phyloP scores from a whole-genome alignment of 2,888 invertebrate species.

The Amphipyra berbera region DNA sequence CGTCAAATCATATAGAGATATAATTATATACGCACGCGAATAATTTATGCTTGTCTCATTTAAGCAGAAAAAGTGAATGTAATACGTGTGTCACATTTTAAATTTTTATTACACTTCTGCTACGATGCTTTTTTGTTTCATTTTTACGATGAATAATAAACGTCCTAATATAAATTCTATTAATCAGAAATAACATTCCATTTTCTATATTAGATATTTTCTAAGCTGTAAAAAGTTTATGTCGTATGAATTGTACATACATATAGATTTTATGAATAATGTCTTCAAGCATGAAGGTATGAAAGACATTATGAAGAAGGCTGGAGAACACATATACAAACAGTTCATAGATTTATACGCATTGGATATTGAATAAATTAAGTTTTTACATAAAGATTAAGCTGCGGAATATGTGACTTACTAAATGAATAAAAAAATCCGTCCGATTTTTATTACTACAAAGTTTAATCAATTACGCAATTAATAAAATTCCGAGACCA shows the following conservation, averaged over 20 bases:
- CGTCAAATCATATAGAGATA: constrained; percentile 19
- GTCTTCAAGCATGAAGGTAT: constrained; percentile 10
- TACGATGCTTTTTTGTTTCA: constrained; percentile 26
- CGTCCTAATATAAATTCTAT: constrained; percentile 38
- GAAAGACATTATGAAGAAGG: constrained; percentile 9
- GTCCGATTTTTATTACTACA: too few relatives aligned
- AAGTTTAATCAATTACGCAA: too few relatives aligned
- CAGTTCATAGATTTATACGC: background rate
- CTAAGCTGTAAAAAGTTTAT: constrained; percentile 43
- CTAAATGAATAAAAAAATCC: too few relatives aligned
- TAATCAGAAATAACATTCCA: constrained; percentile 35
- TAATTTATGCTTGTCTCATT: constrained; percentile 20
- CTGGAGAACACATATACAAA: background rate
- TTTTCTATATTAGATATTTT: constrained; percentile 41
- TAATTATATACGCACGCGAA: constrained; percentile 8
- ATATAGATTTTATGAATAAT: constrained; percentile 36
- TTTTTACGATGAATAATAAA: constrained; percentile 39
- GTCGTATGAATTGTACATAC: constrained; percentile 44
- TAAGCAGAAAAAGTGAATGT: constrained; percentile 17
- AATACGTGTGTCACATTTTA: constrained; percentile 6
- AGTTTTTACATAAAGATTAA: too few relatives aligned
- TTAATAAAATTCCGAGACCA: too few relatives aligned
- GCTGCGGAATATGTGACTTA: too few relatives aligned
- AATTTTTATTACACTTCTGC: constrained; percentile 13
- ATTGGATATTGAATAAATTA: too few relatives aligned